Base-by-base conservation (phyloP, 2,888 invertebrate species). In the Tinea pellionella region DNA sequence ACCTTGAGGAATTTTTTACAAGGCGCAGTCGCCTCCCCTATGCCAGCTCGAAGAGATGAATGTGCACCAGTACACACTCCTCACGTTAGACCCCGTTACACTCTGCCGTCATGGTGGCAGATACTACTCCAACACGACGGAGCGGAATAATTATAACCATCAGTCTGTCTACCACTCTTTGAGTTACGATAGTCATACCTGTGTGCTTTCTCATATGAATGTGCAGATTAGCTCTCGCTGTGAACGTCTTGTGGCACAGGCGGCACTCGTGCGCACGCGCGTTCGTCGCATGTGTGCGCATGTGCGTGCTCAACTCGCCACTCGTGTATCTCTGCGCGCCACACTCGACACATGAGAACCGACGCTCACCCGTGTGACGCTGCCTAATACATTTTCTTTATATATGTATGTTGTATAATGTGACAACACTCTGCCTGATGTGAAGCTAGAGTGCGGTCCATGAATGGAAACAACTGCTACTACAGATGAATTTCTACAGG, bases 201-300 rank as follows among this genome's bases (percentile, higher is more conserved):
- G 79, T 76, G 53, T 80, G 80, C 62, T 71, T 78, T 61, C 77
- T 69, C 15, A 68, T 53, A 60, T 80, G 80, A 6, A 42, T 74
- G 70, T 63, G 70, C 4, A 80, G 65, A 1, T 73, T 74, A 13
- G 53, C 71, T 73, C 61, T 73, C 78, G 61, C 73, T 72, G 16
- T 67, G 62, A 80, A 80, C 7, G 63, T 65, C 63, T 78, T 80
- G 0, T 70, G 72, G 60, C 83, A 83, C 19, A 76, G 72, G 0
- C 62, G 62, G 24, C 53, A 53, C 19, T 18, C 1, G 24, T 53
- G 47, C 9, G 37, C n/a, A 1, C n/a, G 13, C 2, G 24, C 24
- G 24, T 24, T 6, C 6, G 24, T 6, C 24, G 4, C 24, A 24
- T 53, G 53, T 2, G 53, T 53, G 18, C 18, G 16, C 18, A 18